phyloP scores from a whole-genome alignment of 2,888 invertebrate species.

The Lasioglossum calceatum region DNA sequence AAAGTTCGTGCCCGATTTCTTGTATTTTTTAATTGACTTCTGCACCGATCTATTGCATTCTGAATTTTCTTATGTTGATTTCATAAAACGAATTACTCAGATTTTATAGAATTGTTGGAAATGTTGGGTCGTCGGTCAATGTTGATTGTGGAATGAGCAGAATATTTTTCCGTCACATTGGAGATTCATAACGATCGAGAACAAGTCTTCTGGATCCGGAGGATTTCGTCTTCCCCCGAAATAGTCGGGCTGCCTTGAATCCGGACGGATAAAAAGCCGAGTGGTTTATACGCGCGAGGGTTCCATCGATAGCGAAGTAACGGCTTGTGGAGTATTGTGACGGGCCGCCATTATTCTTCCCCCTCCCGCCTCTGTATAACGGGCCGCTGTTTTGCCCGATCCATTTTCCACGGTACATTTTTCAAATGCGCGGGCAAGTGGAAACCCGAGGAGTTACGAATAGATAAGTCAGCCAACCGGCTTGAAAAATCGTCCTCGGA shows the following conservation, averaged over 20 bases:
- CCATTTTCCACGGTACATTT: conserved; percentile 58
- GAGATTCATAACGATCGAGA: neutral
- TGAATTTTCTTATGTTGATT: no score
- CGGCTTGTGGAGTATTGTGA: conserved; percentile 63
- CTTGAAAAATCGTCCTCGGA: conserved; percentile 34
- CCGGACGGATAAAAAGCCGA: conserved; percentile 40
- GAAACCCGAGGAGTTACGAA: conserved; percentile 54
- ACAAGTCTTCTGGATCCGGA: neutral
- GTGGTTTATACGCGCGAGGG: conserved; percentile 35
- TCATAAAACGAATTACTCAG: neutral
- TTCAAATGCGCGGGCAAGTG: conserved; percentile 50
- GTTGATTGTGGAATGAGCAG: neutral
- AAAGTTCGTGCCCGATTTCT: neutral
- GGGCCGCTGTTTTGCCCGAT: conserved; percentile 47
- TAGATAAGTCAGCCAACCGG: conserved; percentile 54
- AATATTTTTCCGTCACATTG: neutral
- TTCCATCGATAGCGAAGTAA: conserved; percentile 56
- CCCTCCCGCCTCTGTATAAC: conserved; percentile 20
- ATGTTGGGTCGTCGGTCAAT: no score
- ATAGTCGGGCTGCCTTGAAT: conserved; percentile 25
- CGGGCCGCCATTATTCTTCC: conserved; percentile 61
- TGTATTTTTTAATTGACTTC: neutral
- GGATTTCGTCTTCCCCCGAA: conserved; percentile 38
- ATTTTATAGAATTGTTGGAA: no score
- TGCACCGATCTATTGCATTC: neutral